phyloP scores from a whole-genome alignment of 2,797 vertebrate species.

The Spinibarbus caldwelli region DNA sequence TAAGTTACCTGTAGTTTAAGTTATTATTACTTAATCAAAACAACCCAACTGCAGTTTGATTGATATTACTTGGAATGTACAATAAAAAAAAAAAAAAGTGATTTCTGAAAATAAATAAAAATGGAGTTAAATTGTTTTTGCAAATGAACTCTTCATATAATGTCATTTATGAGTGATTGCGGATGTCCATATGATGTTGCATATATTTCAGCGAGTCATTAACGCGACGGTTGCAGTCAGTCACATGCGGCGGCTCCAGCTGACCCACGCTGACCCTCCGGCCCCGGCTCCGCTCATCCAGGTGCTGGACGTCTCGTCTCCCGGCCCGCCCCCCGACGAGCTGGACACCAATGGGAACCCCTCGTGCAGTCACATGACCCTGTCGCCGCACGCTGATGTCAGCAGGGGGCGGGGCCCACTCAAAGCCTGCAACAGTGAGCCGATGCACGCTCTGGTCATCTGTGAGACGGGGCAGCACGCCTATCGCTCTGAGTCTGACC shows the following conservation, averaged over 20 bases:
- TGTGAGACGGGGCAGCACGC: slow-evolving; percentile 53
- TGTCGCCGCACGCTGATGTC: slow-evolving; percentile 66
- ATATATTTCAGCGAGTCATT: slow-evolving; percentile 84
- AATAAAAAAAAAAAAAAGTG: too few species aligned
- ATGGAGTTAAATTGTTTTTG: too few species aligned
- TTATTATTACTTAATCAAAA: too few species aligned
- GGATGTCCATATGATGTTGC: neutral
- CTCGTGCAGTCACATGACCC: slow-evolving; percentile 52
- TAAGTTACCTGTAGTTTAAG: too few species aligned
- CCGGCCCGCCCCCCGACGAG: slow-evolving; percentile 28
- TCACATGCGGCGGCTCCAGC: slow-evolving; percentile 89
- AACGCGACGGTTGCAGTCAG: slow-evolving; percentile 82
- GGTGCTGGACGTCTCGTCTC: slow-evolving; percentile 53
- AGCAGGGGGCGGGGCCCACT: slow-evolving; percentile 57
- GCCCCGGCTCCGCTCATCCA: slow-evolving; percentile 58
- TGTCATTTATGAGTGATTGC: neutral
- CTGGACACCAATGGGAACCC: slow-evolving; percentile 70
- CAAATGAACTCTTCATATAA: too few species aligned
- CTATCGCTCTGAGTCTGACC: slow-evolving; percentile 58
- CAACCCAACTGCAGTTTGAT: too few species aligned
- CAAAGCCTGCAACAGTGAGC: slow-evolving; percentile 65
- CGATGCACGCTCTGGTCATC: slow-evolving; percentile 35
- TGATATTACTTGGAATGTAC: too few species aligned
- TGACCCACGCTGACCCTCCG: slow-evolving; percentile 65
- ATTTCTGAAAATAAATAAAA: too few species aligned